Percentiles rank a stretch among this genome's conserved stretches.
Conservation (phyloP, 1,140 invertebrate genomes). For the Drosophila equinoxialis region DNA sequence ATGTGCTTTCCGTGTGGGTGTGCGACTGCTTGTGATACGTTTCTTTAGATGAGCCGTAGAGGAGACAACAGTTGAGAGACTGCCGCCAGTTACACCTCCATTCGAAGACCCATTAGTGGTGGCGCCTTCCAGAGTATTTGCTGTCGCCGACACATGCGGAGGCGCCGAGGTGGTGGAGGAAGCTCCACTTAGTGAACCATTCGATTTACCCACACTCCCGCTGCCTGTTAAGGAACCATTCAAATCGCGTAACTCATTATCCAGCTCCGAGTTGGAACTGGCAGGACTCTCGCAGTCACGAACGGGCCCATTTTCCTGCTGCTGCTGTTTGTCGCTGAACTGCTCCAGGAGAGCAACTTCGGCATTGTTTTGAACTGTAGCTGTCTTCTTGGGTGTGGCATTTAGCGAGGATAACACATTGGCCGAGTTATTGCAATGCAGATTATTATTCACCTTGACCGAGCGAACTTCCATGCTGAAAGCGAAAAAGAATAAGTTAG, state of each 20-base stretch:
- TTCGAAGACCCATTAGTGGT: constrained; percentile 31
- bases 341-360: constrained; percentile 43
- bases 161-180: constrained; percentile 59
- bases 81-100: background rate
- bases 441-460: constrained; percentile 54
- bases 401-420: constrained; percentile 57
- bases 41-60: constrained; percentile 63
- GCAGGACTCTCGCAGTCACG: constrained; percentile 70
- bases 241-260: constrained; percentile 66
- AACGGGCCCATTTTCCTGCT: background rate
- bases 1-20: constrained; percentile 92
- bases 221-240: constrained; percentile 66
- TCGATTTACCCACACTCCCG: constrained; percentile 67
- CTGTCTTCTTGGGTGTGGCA: constrained; percentile 35
- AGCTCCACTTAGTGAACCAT: constrained; percentile 69
- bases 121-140: background rate
- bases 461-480: constrained; percentile 74
- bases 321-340: constrained; percentile 25
- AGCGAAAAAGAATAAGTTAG: background rate
- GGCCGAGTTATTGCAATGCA: constrained; percentile 44
- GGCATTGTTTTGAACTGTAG: constrained; percentile 3
- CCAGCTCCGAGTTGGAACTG: constrained; percentile 71
- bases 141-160: constrained; percentile 4
- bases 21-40: constrained; percentile 83
- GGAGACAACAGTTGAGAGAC: constrained; percentile 9